These are phyloP conservation scores for Thymelicus sylvestris DNA, from an alignment of 2,888 invertebrate genomes.

Conservation along the genomic window DNA sequence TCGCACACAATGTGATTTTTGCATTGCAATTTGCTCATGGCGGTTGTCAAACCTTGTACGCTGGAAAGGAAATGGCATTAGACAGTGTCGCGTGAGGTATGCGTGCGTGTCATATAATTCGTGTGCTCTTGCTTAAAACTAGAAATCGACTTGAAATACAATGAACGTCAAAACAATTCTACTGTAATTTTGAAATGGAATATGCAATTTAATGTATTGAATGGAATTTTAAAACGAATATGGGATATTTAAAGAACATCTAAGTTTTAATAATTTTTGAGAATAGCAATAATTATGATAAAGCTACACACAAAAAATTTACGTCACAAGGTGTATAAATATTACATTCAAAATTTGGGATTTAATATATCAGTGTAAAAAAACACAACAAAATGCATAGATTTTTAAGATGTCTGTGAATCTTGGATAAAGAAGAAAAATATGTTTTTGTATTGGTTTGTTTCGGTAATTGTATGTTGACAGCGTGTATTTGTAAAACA, in stretches of 20 bases:
- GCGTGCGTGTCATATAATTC: neutral
- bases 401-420: slow-evolving; percentile 41
- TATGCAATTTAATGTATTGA: neutral
- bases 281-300: neutral
- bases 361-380: no score
- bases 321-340: slow-evolving; percentile 4
- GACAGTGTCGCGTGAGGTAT: neutral
- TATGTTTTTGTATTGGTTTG: no score
- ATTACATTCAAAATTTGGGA: no score
- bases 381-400: no score
- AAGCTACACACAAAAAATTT: neutral
- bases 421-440: neutral
- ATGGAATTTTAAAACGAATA: neutral
- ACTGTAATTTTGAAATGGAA: neutral
- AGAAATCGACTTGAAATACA: neutral
- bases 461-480: no score
- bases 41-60: slow-evolving; percentile 56
- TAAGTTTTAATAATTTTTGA: neutral
- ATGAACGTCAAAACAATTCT: neutral
- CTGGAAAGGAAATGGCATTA: slow-evolving; percentile 59
- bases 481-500: no score
- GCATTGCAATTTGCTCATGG: slow-evolving; percentile 41
- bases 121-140: slow-evolving; percentile 43
- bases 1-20: slow-evolving; percentile 37
- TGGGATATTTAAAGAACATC: neutral